Evolutionary conservation across 2,888 invertebrate species (phyloP).

Genomic region (Troides helena): DNA sequence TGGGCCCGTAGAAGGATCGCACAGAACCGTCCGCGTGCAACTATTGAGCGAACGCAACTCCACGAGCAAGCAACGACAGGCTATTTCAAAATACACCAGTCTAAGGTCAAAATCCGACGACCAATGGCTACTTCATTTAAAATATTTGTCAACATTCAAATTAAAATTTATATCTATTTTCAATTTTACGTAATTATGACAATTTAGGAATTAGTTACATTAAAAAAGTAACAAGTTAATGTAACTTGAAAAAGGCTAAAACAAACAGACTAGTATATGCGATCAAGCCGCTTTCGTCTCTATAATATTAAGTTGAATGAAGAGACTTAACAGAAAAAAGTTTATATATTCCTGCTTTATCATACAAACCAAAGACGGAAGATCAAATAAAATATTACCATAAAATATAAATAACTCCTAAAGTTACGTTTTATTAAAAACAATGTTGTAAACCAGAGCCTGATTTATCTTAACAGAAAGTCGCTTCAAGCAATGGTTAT

Average conservation of each 20-base stretch:
- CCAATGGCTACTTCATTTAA: slow-evolving; percentile 9
- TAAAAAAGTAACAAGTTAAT: not conserved
- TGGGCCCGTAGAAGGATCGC: slow-evolving; percentile 7
- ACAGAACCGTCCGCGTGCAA: slow-evolving; percentile 11
- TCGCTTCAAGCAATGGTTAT: no score
- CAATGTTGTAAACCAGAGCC: no score
- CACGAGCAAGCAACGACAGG: slow-evolving; percentile 29
- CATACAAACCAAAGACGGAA: not conserved
- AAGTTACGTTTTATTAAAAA: no score
- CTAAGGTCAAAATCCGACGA: slow-evolving; percentile 33
- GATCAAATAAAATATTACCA: not conserved
- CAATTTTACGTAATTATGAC: not conserved
- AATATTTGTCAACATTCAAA: slow-evolving; percentile 22
- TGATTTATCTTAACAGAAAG: no score
- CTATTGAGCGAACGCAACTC: slow-evolving; percentile 21
- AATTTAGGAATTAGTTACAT: not conserved
- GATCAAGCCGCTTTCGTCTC: not conserved
- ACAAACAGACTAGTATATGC: not conserved
- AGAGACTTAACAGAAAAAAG: not conserved
- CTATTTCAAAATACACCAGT: slow-evolving; percentile 38
- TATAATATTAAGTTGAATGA: not conserved
- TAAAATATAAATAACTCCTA: not conserved
- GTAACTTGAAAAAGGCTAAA: not conserved
- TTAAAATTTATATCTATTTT: not conserved
- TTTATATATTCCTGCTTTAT: not conserved